Conservation (phyloP, 2,797 vertebrate species). For the Lemur catta region DNA sequence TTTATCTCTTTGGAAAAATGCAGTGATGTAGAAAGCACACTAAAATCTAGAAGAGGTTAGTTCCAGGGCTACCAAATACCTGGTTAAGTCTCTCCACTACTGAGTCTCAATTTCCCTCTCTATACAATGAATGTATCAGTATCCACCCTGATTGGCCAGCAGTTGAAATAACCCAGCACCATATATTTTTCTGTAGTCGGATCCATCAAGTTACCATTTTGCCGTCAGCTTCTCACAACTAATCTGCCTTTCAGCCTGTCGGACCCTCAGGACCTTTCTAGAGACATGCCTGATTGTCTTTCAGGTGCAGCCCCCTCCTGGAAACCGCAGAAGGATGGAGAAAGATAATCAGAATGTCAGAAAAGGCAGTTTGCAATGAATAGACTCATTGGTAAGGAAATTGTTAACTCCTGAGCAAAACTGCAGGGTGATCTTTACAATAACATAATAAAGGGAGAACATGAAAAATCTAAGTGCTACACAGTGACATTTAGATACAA, state of each 20-base stretch:
- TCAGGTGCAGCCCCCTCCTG: not conserved
- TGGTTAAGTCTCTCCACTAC: not conserved
- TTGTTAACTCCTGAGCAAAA: slow-evolving; percentile 43
- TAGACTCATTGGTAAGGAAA: slow-evolving; percentile 19
- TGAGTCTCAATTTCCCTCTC: not conserved
- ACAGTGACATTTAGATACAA: slow-evolving; percentile 57
- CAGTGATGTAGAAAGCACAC: not conserved
- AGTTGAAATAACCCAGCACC: not conserved
- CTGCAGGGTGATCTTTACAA: slow-evolving; percentile 51
- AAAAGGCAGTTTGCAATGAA: not conserved
- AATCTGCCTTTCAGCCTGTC: not conserved
- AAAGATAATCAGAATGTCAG: not conserved
- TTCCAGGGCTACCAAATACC: not conserved
- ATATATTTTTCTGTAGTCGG: not conserved
- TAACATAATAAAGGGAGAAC: slow-evolving; percentile 56
- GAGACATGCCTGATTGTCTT: not conserved
- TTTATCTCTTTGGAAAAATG: not conserved
- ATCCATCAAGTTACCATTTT: not conserved
- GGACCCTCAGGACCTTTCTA: not conserved
- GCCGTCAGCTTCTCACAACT: not conserved
- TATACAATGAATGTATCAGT: not conserved
- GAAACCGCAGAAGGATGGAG: not conserved
- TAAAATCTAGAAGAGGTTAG: not conserved
- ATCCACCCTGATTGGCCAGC: not conserved
- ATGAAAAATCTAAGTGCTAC: slow-evolving; percentile 56